Conservation (phyloP, 2,797 vertebrate genomes). For the Hyperoplus immaculatus region DNA sequence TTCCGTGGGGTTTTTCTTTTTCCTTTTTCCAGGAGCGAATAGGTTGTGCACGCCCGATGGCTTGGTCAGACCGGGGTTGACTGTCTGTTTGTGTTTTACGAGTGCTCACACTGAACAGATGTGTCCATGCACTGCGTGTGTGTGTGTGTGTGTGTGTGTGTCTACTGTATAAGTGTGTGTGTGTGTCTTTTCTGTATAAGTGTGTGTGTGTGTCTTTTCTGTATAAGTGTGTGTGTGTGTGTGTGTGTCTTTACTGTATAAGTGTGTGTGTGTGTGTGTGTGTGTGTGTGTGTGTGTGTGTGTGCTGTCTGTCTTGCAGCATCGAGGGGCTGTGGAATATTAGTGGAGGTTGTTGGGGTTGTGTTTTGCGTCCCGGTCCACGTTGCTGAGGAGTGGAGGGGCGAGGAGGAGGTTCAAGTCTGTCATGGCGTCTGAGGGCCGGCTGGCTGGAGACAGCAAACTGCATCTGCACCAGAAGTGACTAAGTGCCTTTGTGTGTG, state of each 20-base stretch:
- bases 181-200: conserved; percentile 66
- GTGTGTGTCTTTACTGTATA: conserved; percentile 81
- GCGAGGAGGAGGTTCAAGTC: conserved; percentile 72
- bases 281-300: conserved; percentile 45
- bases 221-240: conserved; percentile 49
- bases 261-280: conserved; percentile 45
- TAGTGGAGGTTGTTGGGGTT: conserved; percentile 82
- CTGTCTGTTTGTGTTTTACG: conserved; percentile 47
- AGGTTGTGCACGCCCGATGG: conserved; percentile 79
- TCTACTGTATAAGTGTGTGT: conserved; percentile 54
- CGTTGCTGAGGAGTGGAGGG: conserved; percentile 83
- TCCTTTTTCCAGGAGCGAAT: conserved; percentile 51
- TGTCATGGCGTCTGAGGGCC: conserved; percentile 78
- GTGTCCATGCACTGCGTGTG: conserved; percentile 55
- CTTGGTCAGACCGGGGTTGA: conserved; percentile 76
- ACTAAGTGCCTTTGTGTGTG: conserved; percentile 84
- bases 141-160: conserved; percentile 49
- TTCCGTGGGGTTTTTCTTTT: not conserved
- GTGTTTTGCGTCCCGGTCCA: conserved; percentile 76
- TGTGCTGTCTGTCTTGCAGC: conserved; percentile 84
- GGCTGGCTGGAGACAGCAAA: conserved; percentile 79
- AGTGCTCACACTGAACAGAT: conserved; percentile 63
- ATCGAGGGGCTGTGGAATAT: conserved; percentile 84
- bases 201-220: conserved; percentile 27
- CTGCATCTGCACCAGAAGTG: conserved; percentile 81